Conservation (phyloP, 2,113 vertebrate genomes). For the Seriola rivoliana region DNA sequence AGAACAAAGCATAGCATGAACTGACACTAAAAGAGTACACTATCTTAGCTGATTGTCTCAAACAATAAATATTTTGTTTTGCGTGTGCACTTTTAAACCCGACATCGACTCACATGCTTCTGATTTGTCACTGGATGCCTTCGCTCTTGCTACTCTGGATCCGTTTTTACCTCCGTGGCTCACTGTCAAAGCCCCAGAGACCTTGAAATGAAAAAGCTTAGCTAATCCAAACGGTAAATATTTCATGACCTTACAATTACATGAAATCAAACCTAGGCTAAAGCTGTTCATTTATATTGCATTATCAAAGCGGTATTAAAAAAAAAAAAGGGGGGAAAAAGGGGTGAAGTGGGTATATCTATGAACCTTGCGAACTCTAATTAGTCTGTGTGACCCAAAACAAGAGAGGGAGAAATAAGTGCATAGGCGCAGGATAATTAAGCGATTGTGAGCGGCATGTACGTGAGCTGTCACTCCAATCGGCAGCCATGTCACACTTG, state of each 20-base stretch:
- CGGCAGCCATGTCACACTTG: conserved; percentile 81
- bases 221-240: conserved; percentile 76
- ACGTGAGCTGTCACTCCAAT: conserved; percentile 89
- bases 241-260: conserved; percentile 80
- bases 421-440: conserved; percentile 88
- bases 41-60: conserved; percentile 68
- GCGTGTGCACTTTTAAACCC: conserved; percentile 67
- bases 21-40: conserved; percentile 72
- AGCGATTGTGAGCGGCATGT: conserved; percentile 88
- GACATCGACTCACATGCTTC: conserved; percentile 64
- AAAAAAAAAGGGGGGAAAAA: conserved; percentile 5
- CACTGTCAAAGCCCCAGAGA: conserved; percentile 65
- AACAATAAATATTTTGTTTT: conserved; percentile 74
- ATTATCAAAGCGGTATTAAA: conserved; percentile 47
- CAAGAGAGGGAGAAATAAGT: conserved; percentile 87
- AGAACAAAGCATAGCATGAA: conserved; percentile 73
- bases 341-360: conserved; percentile 36
- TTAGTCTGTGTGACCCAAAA: conserved; percentile 68
- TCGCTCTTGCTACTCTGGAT: conserved; percentile 65
- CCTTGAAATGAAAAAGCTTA: conserved; percentile 66
- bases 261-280: conserved; percentile 77
- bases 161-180: conserved; percentile 71
- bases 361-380: conserved; percentile 63
- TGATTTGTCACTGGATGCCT: conserved; percentile 71
- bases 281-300: conserved; percentile 67